Conservation (phyloP, 2,797 vertebrate genomes). For the Enteromius thamalakanensis region DNA sequence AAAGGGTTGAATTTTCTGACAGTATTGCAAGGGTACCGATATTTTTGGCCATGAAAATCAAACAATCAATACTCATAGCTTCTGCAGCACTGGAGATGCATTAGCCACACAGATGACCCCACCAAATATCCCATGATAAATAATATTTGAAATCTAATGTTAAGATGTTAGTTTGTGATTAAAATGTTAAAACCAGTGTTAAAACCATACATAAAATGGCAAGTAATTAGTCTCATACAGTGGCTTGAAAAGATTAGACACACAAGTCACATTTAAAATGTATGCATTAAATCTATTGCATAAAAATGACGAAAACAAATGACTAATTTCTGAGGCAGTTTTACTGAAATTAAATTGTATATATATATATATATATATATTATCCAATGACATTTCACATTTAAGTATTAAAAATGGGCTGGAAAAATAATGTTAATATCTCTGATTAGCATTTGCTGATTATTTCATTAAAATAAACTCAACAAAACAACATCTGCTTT, state of each 20-base stretch:
- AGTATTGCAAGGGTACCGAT: too few species aligned
- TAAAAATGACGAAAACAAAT: not conserved
- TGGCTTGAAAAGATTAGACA: not conserved
- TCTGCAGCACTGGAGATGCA: not conserved
- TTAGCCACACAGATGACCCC: not conserved
- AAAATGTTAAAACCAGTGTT: not conserved
- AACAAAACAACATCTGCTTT: not conserved
- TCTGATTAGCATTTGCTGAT: not conserved
- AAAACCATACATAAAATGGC: not conserved
- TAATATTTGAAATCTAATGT: not conserved
- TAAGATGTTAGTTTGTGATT: not conserved
- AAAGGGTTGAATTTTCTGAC: too few species aligned
- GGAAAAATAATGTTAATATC: not conserved
- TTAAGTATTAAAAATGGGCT: not conserved
- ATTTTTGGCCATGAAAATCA: not conserved
- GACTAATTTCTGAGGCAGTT: too few species aligned
- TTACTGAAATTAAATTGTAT: too few species aligned
- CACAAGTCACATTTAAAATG: not conserved
- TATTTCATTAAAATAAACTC: not conserved
- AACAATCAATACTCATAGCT: conserved; percentile 6
- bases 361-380: not conserved
- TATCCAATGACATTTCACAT: too few species aligned
- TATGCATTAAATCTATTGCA: too few species aligned
- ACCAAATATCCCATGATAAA: not conserved
- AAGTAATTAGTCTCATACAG: not conserved